phyloP scores from a whole-genome alignment of 1,140 invertebrate species.

The Drosophila persimilis region DNA sequence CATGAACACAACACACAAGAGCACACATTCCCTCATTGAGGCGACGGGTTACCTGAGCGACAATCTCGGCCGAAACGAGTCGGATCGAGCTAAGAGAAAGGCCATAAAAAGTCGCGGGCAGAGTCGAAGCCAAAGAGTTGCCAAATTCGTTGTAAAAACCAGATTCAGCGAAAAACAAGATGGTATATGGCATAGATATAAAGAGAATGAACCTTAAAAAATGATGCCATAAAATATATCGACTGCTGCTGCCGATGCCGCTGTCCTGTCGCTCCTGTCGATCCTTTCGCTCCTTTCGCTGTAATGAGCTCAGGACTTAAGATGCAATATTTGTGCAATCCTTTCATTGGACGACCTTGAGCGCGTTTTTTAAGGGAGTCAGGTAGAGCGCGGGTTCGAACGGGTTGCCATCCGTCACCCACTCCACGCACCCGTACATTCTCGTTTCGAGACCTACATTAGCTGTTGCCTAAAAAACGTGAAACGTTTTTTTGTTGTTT shows the following conservation, averaged over 20 bases:
- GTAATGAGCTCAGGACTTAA: conserved; percentile 64
- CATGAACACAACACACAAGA: conserved; percentile 3
- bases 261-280: conserved; percentile 11
- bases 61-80: background rate
- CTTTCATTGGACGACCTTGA: conserved; percentile 65
- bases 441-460: conserved; percentile 9
- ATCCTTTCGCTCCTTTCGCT: background rate
- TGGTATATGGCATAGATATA: background rate
- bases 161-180: conserved; percentile 60
- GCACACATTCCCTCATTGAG: conserved; percentile 29
- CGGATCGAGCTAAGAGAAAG: background rate
- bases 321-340: conserved; percentile 81
- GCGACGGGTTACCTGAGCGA: conserved; percentile 44
- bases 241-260: conserved; percentile 21
- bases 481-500: conserved; percentile 23
- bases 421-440: conserved; percentile 4
- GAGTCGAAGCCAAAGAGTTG: conserved; percentile 68
- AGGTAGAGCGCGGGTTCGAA: conserved; percentile 35
- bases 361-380: conserved; percentile 52
- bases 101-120: conserved; percentile 58
- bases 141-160: conserved; percentile 62
- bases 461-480: conserved; percentile 59
- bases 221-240: conserved; percentile 18
- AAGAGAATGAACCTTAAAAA: conserved; percentile 32
- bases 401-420: conserved; percentile 44